These are phyloP conservation scores for Damaliscus lunatus DNA, from an alignment of 2,113 vertebrate genomes.

Conservation along the genomic window DNA sequence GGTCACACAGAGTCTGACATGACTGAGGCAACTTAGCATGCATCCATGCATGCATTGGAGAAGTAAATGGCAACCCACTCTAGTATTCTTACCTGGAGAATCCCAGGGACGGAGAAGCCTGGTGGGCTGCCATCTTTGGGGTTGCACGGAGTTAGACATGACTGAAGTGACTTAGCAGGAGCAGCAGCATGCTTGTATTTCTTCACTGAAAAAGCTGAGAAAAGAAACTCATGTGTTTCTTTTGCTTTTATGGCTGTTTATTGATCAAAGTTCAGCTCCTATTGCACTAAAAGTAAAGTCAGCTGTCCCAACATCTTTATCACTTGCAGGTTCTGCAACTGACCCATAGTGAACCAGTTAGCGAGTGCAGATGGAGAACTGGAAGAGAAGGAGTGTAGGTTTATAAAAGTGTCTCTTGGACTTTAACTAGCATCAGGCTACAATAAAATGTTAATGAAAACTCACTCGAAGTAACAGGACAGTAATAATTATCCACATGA, in stretches of 20 bases:
- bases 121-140: not conserved
- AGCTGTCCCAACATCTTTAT: constrained; percentile 24
- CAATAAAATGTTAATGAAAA: constrained; percentile 48
- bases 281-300: constrained; percentile 44
- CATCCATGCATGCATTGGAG: not conserved
- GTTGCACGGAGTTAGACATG: rapidly evolving
- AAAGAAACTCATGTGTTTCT: not conserved
- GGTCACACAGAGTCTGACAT: not conserved
- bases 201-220: not conserved
- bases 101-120: not conserved
- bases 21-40: not conserved
- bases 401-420: constrained; percentile 47
- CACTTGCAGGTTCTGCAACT: not conserved
- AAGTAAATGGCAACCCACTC: not conserved
- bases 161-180: not conserved
- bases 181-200: not conserved
- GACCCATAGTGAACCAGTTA: constrained; percentile 24
- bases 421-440: not conserved
- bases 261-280: constrained; percentile 41
- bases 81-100: not conserved
- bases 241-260: constrained; percentile 8
- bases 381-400: not conserved
- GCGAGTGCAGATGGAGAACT: not conserved
- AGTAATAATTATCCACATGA: constrained; percentile 41
- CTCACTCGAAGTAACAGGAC: not conserved